Conservation (phyloP, 2,888 invertebrate genomes). For the Sclerodermus sp. region DNA sequence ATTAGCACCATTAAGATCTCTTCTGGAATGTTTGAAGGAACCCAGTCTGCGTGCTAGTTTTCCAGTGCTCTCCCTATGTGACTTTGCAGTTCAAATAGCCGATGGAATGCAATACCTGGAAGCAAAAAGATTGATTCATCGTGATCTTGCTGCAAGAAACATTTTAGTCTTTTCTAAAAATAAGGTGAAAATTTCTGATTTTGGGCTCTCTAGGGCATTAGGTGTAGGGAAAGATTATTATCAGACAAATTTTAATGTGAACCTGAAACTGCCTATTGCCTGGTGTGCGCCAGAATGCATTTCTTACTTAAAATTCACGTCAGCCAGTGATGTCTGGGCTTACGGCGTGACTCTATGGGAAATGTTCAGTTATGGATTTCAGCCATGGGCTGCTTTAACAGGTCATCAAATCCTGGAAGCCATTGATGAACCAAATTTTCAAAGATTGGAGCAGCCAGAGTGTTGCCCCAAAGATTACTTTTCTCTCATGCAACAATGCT, state of each 20-base stretch:
- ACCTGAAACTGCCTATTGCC: conserved; percentile 95
- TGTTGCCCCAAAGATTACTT: conserved; percentile 94
- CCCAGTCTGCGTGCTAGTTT: conserved; percentile 88
- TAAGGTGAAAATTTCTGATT: conserved; percentile 97
- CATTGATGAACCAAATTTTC: conserved; percentile 89
- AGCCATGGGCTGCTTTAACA: conserved; percentile 95
- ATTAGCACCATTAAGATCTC: conserved; percentile 89
- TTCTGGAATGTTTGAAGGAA: conserved; percentile 94
- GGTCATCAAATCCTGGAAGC: conserved; percentile 94
- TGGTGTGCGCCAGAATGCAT: conserved; percentile 99
- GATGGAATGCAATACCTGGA: conserved; percentile 98
- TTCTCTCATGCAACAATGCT: conserved; percentile 90
- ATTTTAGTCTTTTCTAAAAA: conserved; percentile 96
- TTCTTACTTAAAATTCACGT: conserved; percentile 92
- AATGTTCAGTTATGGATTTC: conserved; percentile 98
- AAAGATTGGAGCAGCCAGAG: conserved; percentile 89
- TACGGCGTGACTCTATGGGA: conserved; percentile 99
- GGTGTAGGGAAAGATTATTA: conserved; percentile 99
- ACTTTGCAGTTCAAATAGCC: conserved; percentile 94
- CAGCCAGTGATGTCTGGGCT: conserved; percentile 97
- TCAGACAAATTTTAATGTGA: conserved; percentile 96
- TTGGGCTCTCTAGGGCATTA: conserved; percentile 91
- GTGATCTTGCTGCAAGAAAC: conserved; percentile 96
- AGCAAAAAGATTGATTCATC: conserved; percentile 92
- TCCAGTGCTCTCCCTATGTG: conserved; percentile 88